These are phyloP conservation scores for Mus minutoides DNA, from an alignment of 2,797 vertebrate species.

Conservation along the genomic window DNA sequence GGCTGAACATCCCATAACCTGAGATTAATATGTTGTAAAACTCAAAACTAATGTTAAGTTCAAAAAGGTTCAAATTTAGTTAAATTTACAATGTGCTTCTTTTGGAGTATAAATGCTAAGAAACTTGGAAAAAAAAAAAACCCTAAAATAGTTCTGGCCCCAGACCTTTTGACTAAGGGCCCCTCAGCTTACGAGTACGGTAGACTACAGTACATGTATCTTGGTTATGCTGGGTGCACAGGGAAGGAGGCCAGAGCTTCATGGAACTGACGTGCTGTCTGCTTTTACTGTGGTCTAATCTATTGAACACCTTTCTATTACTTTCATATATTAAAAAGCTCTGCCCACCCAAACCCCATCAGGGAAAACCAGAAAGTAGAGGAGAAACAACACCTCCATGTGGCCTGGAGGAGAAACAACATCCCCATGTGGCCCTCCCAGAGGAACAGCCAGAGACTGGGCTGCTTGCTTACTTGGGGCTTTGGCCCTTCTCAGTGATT, in stretches of 20 bases:
- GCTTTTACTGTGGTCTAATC: background rate
- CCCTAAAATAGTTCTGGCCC: background rate
- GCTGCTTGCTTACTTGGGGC: background rate
- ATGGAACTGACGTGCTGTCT: background rate
- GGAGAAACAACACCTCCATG: background rate
- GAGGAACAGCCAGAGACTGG: background rate
- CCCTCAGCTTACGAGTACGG: background rate
- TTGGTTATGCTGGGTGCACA: background rate
- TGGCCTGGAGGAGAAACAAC: background rate
- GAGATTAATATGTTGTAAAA: background rate
- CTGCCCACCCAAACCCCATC: fast-evolving
- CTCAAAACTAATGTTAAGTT: background rate
- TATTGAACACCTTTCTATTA: background rate
- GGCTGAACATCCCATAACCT: background rate
- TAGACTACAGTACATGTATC: background rate
- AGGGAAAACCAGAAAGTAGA: background rate
- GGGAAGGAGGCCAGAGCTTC: background rate
- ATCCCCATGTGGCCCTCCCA: background rate
- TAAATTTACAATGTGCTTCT: background rate
- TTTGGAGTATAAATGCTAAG: background rate
- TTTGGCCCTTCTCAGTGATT: background rate
- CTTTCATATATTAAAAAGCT: background rate
- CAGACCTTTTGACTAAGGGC: background rate
- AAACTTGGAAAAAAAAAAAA: too few relatives aligned
- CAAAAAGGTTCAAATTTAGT: background rate